phyloP scores from a whole-genome alignment of 2,888 invertebrate species.

The Himalopsyche japonica region DNA sequence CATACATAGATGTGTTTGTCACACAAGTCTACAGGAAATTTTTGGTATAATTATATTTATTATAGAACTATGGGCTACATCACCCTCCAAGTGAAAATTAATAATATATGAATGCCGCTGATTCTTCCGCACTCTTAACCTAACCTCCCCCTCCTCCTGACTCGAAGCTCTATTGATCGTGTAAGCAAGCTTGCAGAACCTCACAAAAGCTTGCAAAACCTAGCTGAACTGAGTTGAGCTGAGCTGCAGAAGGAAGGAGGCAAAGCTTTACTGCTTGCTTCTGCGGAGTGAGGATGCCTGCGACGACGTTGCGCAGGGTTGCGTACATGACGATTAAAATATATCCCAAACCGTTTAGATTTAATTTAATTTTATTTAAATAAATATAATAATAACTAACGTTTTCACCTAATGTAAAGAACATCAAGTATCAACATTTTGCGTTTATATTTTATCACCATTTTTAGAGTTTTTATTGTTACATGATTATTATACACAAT shows the following conservation, averaged over 20 bases:
- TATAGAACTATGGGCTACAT: too few species aligned
- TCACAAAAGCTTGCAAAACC: constrained; percentile 5
- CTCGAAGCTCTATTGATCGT: constrained; percentile 37
- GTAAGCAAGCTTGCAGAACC: constrained; percentile 35
- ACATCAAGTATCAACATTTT: too few species aligned
- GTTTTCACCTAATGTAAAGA: too few species aligned
- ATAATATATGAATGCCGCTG: background rate
- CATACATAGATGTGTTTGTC: too few species aligned
- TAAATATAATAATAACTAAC: too few species aligned
- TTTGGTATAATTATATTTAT: too few species aligned
- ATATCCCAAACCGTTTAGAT: too few species aligned
- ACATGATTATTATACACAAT: too few species aligned
- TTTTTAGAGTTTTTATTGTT: too few species aligned
- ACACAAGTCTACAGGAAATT: too few species aligned
- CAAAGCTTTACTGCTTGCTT: constrained; percentile 17
- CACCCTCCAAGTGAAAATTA: background rate
- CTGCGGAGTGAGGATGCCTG: constrained; percentile 3
- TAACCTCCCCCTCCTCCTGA: constrained; percentile 14
- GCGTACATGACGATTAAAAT: background rate
- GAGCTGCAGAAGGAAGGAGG: constrained; percentile 33
- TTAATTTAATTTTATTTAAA: too few species aligned
- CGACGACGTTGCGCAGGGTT: background rate
- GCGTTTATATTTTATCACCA: too few species aligned
- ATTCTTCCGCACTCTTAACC: constrained; percentile 1
- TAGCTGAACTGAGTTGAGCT: background rate